phyloP scores from a whole-genome alignment of 2,888 invertebrate genomes.

The Apamea anceps region DNA sequence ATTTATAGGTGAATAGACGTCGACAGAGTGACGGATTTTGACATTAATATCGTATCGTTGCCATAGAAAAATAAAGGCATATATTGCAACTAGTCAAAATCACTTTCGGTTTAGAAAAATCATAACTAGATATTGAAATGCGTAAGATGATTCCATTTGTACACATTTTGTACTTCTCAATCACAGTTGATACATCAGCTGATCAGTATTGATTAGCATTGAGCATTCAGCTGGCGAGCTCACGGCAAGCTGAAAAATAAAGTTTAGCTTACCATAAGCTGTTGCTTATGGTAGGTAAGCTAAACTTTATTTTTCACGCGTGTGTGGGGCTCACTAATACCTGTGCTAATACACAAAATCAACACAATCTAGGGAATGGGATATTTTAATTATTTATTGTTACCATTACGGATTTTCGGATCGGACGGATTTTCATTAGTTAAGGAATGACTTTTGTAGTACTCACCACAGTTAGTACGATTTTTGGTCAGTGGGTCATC shows the following conservation, averaged over 20 bases:
- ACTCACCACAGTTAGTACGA: too few species aligned
- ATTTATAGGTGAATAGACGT: slow-evolving; percentile 68
- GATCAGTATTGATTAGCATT: background rate
- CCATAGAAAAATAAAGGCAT: slow-evolving; percentile 19
- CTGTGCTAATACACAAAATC: too few species aligned
- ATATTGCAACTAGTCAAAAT: slow-evolving; percentile 22
- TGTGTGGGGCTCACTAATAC: too few species aligned
- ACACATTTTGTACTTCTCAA: background rate
- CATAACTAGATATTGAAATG: background rate
- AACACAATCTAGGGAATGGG: too few species aligned
- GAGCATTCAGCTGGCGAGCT: background rate
- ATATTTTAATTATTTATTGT: too few species aligned
- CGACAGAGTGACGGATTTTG: slow-evolving; percentile 65
- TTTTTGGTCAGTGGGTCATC: too few species aligned
- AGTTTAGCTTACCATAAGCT: background rate
- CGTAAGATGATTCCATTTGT: background rate
- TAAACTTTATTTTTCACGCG: too few species aligned
- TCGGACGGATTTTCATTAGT: too few species aligned
- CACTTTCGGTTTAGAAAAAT: background rate
- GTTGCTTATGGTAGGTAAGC: too few species aligned
- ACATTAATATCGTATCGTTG: slow-evolving; percentile 37
- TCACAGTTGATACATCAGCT: background rate
- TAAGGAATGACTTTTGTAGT: too few species aligned
- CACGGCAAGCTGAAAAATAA: background rate
- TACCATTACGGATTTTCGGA: too few species aligned